A percentile compares a stretch with the other conserved stretches of the same genome.
These are phyloP conservation scores for Xiphorhynchus elegans DNA, from an alignment of 2,113 vertebrate genomes.

Conservation along the genomic window DNA sequence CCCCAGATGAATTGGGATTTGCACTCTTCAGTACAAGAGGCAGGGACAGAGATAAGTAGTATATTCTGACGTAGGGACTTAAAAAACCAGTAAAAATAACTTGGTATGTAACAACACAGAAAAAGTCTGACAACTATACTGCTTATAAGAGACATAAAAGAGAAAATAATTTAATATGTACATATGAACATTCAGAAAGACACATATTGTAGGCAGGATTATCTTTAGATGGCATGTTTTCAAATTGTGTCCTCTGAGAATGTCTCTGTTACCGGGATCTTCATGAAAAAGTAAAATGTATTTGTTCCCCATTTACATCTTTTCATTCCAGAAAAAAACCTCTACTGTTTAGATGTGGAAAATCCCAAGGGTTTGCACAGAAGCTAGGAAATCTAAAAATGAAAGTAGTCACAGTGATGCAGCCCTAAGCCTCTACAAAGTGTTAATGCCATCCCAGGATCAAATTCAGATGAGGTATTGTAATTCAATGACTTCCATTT, in stretches of 20 bases:
- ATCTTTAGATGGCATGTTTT: neutral
- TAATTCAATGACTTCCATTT: neutral
- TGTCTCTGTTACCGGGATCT: neutral
- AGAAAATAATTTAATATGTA: neutral
- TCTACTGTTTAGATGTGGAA: neutral
- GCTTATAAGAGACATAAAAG: neutral
- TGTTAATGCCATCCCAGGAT: neutral
- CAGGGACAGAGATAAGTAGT: neutral
- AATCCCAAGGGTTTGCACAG: neutral
- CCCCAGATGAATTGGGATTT: neutral
- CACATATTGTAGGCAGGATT: neutral
- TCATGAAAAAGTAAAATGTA: neutral
- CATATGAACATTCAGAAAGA: neutral
- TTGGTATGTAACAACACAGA: neutral
- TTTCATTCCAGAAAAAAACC: neutral
- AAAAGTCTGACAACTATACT: neutral
- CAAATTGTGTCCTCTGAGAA: neutral
- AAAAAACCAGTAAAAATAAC: neutral
- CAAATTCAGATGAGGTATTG: neutral
- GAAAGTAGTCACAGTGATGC: neutral
- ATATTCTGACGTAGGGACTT: neutral
- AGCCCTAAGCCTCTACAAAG: neutral
- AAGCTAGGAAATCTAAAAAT: neutral
- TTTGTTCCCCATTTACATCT: neutral
- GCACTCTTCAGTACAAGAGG: neutral